Conservation (phyloP, 2,888 invertebrate species). For the Rutpela maculata region DNA sequence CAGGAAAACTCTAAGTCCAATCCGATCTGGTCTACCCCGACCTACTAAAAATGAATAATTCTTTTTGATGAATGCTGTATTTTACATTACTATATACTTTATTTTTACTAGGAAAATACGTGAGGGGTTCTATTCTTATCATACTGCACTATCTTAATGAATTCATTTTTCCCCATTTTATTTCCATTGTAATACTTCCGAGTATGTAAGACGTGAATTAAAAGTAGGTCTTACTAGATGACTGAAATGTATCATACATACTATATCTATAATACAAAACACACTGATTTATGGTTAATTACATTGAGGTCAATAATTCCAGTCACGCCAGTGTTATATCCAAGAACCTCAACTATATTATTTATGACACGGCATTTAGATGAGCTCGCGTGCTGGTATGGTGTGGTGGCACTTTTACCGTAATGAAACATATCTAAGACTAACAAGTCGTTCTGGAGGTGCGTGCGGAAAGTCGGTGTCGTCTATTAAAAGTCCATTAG, state of each 20-base stretch:
- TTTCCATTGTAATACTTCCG: background rate
- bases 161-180: slow-evolving; percentile 15
- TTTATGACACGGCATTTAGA: slow-evolving; percentile 66
- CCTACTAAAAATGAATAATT: background rate
- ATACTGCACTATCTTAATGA: slow-evolving; percentile 1
- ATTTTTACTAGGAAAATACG: background rate
- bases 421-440: slow-evolving; percentile 58
- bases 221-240: background rate
- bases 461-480: slow-evolving; percentile 48
- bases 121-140: background rate
- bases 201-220: slow-evolving; percentile 1
- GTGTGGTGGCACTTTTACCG: slow-evolving; percentile 61
- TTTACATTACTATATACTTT: background rate
- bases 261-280: slow-evolving; percentile 35
- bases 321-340: slow-evolving; percentile 61
- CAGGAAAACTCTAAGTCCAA: too few species aligned
- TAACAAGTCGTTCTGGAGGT: slow-evolving; percentile 47
- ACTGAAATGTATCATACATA: slow-evolving; percentile 36
- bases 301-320: slow-evolving; percentile 61
- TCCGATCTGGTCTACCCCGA: too few species aligned
- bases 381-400: slow-evolving; percentile 62
- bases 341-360: slow-evolving; percentile 61
- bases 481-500: slow-evolving; percentile 70
- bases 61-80: background rate
- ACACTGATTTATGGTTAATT: slow-evolving; percentile 61